phyloP scores from a whole-genome alignment of 2,113 vertebrate species.

The Pteronura brasiliensis region DNA sequence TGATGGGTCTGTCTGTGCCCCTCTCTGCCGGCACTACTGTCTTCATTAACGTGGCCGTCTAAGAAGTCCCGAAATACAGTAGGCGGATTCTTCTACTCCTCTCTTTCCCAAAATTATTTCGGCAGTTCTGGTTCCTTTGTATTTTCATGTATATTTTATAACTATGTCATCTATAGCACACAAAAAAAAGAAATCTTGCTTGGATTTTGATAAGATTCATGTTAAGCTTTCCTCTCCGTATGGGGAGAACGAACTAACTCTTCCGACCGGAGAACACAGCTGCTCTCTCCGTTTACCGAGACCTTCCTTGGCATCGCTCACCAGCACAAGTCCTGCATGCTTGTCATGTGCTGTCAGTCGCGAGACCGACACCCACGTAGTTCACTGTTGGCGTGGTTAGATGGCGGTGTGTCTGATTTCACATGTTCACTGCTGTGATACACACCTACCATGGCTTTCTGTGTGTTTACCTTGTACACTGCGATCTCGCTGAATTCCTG shows the following conservation, averaged over 20 bases:
- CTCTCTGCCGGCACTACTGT: accelerated
- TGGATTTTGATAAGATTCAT: background rate
- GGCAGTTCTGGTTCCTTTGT: background rate
- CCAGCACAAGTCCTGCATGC: accelerated
- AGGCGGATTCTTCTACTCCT: accelerated
- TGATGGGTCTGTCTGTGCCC: accelerated
- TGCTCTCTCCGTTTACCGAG: accelerated
- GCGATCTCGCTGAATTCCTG: background rate
- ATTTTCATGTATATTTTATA: background rate
- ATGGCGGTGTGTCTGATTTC: accelerated
- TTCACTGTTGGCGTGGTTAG: too few relatives aligned
- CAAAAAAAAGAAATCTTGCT: background rate
- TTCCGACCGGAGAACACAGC: accelerated
- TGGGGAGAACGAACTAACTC: background rate
- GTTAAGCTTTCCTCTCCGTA: accelerated
- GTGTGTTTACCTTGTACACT: accelerated
- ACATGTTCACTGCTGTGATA: accelerated
- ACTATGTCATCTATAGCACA: background rate
- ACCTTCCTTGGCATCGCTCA: accelerated
- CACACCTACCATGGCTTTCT: accelerated
- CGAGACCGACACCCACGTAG: accelerated
- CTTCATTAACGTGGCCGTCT: accelerated
- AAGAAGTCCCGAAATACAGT: accelerated
- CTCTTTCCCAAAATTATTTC: background rate
- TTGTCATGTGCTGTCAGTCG: accelerated